Conservation (phyloP, 2,888 invertebrate genomes). For the Herminia tarsipennalis region DNA sequence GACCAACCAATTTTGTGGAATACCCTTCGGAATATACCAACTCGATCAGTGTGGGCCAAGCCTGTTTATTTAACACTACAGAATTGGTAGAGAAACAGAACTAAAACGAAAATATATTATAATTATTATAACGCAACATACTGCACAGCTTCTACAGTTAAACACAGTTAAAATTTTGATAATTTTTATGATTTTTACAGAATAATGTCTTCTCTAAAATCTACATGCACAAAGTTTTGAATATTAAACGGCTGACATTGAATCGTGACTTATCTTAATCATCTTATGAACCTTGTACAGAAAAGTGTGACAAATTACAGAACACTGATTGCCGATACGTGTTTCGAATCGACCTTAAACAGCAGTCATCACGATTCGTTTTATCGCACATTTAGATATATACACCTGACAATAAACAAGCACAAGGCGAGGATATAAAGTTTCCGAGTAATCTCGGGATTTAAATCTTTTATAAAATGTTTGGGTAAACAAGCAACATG, state of each 20-base stretch:
- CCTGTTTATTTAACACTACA: too few relatives aligned
- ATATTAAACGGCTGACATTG: not conserved
- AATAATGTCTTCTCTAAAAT: too few relatives aligned
- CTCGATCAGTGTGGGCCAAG: too few relatives aligned
- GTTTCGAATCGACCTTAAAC: not conserved
- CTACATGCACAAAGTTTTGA: too few relatives aligned
- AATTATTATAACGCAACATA: too few relatives aligned
- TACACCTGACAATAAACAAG: conserved; percentile 13
- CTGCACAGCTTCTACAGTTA: too few relatives aligned
- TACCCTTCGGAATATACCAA: too few relatives aligned
- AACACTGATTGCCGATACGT: conserved; percentile 4
- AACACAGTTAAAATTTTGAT: too few relatives aligned
- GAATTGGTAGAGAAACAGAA: too few relatives aligned
- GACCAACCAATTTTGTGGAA: not conserved
- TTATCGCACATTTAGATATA: not conserved
- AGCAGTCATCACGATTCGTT: not conserved
- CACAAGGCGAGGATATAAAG: conserved; percentile 7
- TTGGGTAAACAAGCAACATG: conserved; percentile 30
- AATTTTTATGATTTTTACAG: too few relatives aligned
- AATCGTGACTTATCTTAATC: conserved; percentile 10
- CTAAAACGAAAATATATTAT: too few relatives aligned
- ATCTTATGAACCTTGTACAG: conserved; percentile 8
- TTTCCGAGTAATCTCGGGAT: conserved; percentile 25
- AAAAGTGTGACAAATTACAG: conserved; percentile 12
- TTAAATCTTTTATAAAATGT: conserved; percentile 42